These are phyloP conservation scores for Ennomos erosarius DNA, from an alignment of 2,888 invertebrate genomes.

Conservation along the genomic window DNA sequence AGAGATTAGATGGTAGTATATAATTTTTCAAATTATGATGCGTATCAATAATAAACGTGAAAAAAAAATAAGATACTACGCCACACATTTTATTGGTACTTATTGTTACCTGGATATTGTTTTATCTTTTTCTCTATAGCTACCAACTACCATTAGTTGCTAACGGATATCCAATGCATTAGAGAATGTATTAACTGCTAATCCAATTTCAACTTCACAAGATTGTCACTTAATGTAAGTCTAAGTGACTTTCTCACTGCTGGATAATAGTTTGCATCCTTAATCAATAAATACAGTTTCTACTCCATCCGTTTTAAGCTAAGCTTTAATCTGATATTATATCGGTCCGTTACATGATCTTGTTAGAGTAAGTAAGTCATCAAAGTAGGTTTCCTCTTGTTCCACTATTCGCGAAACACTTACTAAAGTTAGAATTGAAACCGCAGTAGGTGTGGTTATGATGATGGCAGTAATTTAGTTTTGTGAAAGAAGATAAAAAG, in stretches of 20 bases:
- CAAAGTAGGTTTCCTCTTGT: constrained; percentile 22
- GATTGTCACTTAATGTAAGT: constrained; percentile 3
- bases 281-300: constrained; percentile 29
- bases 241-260: constrained; percentile 16
- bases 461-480: not conserved
- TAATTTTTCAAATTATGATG: no score
- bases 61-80: no score
- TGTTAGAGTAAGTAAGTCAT: constrained; percentile 26
- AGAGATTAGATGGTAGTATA: no score
- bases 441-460: no score
- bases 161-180: constrained; percentile 1
- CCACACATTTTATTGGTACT: no score
- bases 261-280: constrained; percentile 21
- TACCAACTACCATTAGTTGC: no score
- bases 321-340: constrained; percentile 22
- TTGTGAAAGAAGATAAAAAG: not conserved
- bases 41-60: no score
- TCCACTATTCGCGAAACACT: constrained; percentile 5
- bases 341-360: constrained; percentile 36
- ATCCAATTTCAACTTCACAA: constrained; percentile 1
- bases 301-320: constrained; percentile 19
- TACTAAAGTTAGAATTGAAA: not conserved
- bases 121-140: no score
- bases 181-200: not conserved
- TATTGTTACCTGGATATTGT: no score